Evolutionary conservation across 2,113 vertebrate species (phyloP).

Genomic region (Dascyllus trimaculatus): DNA sequence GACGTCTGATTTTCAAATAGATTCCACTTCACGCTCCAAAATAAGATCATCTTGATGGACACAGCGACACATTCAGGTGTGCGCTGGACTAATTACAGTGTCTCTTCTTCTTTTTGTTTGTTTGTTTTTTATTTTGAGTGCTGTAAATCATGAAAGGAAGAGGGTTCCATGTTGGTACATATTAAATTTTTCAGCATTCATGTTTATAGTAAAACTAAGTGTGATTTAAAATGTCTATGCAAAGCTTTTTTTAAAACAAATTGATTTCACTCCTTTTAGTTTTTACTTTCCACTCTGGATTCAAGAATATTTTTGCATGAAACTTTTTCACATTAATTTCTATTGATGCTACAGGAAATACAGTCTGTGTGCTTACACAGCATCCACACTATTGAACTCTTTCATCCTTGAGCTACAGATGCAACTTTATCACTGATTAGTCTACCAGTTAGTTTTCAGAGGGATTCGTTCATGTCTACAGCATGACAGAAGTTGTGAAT

Average conservation of each 20-base stretch:
- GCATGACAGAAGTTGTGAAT: too few species aligned
- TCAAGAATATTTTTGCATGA: conserved; percentile 16
- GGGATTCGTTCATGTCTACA: too few species aligned
- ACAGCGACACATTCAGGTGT: conserved; percentile 40
- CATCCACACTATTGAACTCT: neutral
- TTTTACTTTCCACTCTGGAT: neutral
- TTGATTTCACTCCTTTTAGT: neutral
- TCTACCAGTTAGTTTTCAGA: neutral
- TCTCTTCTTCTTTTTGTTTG: conserved; percentile 38
- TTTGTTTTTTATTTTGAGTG: conserved; percentile 62
- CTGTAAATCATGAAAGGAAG: conserved; percentile 67
- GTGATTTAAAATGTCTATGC: conserved; percentile 78
- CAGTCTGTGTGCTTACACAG: conserved; percentile 10
- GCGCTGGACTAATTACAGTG: conserved; percentile 48
- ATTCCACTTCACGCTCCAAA: conserved; percentile 57
- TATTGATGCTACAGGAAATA: conserved; percentile 4
- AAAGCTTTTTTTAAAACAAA: conserved; percentile 19
- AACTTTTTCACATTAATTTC: conserved; percentile 6
- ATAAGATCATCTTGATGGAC: conserved; percentile 44
- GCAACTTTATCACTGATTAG: neutral
- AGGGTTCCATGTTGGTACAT: conserved; percentile 78
- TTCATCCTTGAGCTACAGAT: neutral
- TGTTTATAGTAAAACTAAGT: conserved; percentile 86
- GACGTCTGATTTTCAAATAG: conserved; percentile 44
- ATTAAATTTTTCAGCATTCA: conserved; percentile 80